Evolutionary conservation across 2,888 invertebrate genomes (phyloP), one percentile per base, ranked within the genome.

Genomic region (Drosophila nigricruria): DNA sequence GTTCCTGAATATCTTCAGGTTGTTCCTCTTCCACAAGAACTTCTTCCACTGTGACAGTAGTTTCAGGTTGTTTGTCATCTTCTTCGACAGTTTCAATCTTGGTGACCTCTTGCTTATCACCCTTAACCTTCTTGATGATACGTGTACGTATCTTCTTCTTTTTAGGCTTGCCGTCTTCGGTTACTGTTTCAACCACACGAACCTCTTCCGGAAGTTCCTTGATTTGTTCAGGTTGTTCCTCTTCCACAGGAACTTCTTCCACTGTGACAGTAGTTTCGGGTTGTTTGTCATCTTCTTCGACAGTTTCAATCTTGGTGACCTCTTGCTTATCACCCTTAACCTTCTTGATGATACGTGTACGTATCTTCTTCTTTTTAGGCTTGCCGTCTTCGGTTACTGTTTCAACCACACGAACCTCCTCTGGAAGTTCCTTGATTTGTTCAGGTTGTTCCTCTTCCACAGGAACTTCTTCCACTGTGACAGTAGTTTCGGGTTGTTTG

Each of bases 301-400:
- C 62, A 12, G 74, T 77, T 70, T 77, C 71, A 25, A 77, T 77
- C 63, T 76, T 73, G 34, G 75, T 76, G 32, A 76, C 67, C 47
- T 76, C 76, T 52, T 74, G 73, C 10, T 70, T 74, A 49, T 68
- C 73, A 16, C 74, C 76, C 70, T 76, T 76, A 30, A 76, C 47
- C 70, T 76, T 76, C 45, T 76, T 76, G 43, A 76, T 74, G 3
- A 76, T 52, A 4, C 76, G 73, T 16, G 76, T 76, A 10, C 76
- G 73, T 14, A 76, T 76, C 60, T 70, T 74, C 42, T 61, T 74
- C 30, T 74, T 74, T 38, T 68, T 74, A 0, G 71, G 68, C 36
- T 68, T 74, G 40, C 74, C 74, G 27, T 74, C 74, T 58, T 71
- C 74, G 16, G 71, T 10, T 0, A 74, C 30, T 0, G 74, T 62